Evolutionary conservation across 2,113 vertebrate genomes (phyloP), one percentile per base, ranked within the genome.

Genomic region (Rostratula benghalensis): DNA sequence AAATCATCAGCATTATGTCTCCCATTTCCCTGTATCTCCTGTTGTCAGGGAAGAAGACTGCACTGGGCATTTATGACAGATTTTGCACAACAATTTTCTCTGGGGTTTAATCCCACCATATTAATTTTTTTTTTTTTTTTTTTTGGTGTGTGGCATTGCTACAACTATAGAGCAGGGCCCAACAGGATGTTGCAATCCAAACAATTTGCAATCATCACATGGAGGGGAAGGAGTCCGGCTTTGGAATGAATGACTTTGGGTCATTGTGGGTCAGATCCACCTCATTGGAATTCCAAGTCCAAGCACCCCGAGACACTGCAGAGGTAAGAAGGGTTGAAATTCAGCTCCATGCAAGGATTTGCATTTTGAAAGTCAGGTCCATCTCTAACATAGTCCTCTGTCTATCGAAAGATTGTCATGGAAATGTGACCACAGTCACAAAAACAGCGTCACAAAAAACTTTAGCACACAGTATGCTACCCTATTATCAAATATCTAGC

Each of bases 221-320:
- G 4, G 30, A 82, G 27, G 17, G 21, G 48, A 79, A 84, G 39
- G 43, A 79, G 9, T 41, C 31, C 69, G 65, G 31, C 35, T 91
- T 67, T 91, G 35, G 35, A 79, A 82, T 51, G 12, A 78, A 76
- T 33, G 37, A 13, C 31, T 87, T 88, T 76, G 33, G 45, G 37
- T 83, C 11, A 69, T 94, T 94, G 89, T 92, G 57, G 57, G 59
- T 80, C 48, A 87, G 59, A 90, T 79, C 18, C 11, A 46, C 53
- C 87, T 89, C 83, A 91, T 41, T 94, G 92, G 94, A 96, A 97
- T 94, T 95, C 94, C 86, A 95, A 94, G 65, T 92, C 83, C 89
- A 91, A 94, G 74, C 83, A 91, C 17, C 46, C 16, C 5, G 1
- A 92, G 53, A 82, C 43, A 50, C 19, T 56, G 50, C 50, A 91